A percentile compares a stretch with the other conserved stretches of the same genome.
Conservation (phyloP, 1,140 invertebrate genomes). For the Potamilus streckersoni region DNA sequence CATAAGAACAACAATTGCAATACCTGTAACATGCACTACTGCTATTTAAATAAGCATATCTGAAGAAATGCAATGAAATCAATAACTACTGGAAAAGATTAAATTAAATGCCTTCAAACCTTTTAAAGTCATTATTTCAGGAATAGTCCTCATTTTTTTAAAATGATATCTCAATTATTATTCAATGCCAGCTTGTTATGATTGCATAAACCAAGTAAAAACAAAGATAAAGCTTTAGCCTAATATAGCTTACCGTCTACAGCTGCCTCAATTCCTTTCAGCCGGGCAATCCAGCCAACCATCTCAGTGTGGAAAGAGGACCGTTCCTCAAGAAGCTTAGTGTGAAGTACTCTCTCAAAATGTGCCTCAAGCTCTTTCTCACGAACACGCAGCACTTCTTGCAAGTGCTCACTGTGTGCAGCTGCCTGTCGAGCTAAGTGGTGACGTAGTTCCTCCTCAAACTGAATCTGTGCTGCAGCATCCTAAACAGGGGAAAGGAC, state of each 20-base stretch:
- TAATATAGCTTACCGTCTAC: conserved; percentile 79
- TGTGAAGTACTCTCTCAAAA: conserved; percentile 75
- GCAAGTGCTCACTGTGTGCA: conserved; percentile 86
- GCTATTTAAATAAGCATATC: no score
- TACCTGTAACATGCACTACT: no score
- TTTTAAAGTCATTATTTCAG: no score
- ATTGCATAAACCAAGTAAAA: no score
- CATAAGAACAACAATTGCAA: no score
- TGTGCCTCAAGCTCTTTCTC: conserved; percentile 77
- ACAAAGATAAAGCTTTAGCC: no score
- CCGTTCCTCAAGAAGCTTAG: conserved; percentile 74
- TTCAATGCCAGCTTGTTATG: no score
- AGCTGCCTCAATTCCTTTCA: conserved; percentile 88
- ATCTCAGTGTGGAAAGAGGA: conserved; percentile 81
- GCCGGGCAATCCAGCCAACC: conserved; percentile 82
- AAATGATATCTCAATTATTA: no score
- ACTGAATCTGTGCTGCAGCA: conserved; percentile 74
- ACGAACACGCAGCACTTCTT: conserved; percentile 78
- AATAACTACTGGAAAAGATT: no score
- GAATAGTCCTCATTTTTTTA: no score
- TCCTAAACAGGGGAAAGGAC: conserved; percentile 68
- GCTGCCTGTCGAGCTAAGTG: conserved; percentile 84
- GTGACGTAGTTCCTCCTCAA: conserved; percentile 80
- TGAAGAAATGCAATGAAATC: no score
- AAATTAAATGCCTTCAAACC: no score